Evolutionary conservation across 2,888 invertebrate genomes (phyloP).

Genomic region (Camptogramma bilineatum): DNA sequence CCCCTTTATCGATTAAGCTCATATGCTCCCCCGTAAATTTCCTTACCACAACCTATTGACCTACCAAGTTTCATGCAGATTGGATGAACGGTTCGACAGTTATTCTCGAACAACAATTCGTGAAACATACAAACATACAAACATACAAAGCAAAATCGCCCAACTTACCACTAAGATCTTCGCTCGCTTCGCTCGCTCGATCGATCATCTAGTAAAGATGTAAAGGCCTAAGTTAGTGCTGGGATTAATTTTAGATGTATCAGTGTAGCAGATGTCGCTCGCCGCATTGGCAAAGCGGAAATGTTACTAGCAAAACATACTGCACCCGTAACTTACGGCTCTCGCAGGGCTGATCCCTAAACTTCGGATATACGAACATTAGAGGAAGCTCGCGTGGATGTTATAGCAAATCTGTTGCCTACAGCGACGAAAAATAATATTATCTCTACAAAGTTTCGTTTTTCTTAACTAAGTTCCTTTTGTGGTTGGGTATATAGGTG

Average conservation of each 20-base stretch:
- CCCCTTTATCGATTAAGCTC: too few relatives aligned
- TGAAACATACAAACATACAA: too few relatives aligned
- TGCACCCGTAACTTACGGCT: conserved; percentile 6
- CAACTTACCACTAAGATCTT: too few relatives aligned
- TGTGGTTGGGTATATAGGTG: neutral
- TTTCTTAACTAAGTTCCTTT: neutral
- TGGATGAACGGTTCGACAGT: too few relatives aligned
- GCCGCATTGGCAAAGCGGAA: conserved; percentile 35
- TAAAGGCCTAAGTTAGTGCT: too few relatives aligned
- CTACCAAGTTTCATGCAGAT: too few relatives aligned
- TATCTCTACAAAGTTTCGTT: neutral
- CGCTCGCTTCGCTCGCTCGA: too few relatives aligned
- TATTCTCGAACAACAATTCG: too few relatives aligned
- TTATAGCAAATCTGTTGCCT: neutral
- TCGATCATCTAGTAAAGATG: too few relatives aligned
- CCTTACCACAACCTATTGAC: too few relatives aligned
- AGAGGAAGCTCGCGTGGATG: neutral
- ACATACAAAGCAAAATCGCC: too few relatives aligned
- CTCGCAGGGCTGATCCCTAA: conserved; percentile 18
- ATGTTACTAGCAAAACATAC: conserved; percentile 35
- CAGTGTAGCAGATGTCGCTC: conserved; percentile 33
- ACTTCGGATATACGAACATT: neutral
- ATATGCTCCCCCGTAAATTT: too few relatives aligned
- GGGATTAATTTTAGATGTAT: conserved; percentile 31
- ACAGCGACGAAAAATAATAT: neutral